phyloP scores from a whole-genome alignment of 2,797 vertebrate genomes.

The Lutjanus argentimaculatus region DNA sequence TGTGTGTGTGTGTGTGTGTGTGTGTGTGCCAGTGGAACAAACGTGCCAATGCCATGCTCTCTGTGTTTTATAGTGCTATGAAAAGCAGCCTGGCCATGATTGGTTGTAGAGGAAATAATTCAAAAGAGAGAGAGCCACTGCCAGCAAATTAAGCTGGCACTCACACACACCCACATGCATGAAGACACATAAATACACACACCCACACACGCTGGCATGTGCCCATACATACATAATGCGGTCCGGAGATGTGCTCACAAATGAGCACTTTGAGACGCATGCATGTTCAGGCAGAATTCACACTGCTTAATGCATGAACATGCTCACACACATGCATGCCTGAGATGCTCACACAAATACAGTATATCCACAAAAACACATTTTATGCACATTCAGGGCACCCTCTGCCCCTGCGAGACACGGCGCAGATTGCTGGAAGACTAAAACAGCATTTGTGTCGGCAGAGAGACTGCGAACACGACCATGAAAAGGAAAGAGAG shows the following conservation, averaged over 20 bases:
- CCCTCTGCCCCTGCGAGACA: slow-evolving; percentile 39
- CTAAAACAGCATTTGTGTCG: slow-evolving; percentile 45
- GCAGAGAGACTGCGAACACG: slow-evolving; percentile 31
- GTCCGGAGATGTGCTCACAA: slow-evolving; percentile 6
- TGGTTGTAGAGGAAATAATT: slow-evolving; percentile 53
- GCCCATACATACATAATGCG: slow-evolving; percentile 7
- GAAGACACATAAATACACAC: slow-evolving; percentile 5
- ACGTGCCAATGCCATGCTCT: slow-evolving; percentile 20
- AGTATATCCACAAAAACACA: slow-evolving; percentile 21
- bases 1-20: neutral
- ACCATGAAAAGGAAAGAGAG: slow-evolving; percentile 37
- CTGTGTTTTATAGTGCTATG: slow-evolving; percentile 48
- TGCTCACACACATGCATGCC: slow-evolving; percentile 21
- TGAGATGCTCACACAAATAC: slow-evolving; percentile 20
- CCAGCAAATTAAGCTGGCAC: slow-evolving; percentile 39
- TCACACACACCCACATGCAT: slow-evolving; percentile 24
- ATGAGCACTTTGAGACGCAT: slow-evolving; percentile 2
- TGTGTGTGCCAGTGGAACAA: slow-evolving; percentile 29
- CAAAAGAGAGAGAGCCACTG: slow-evolving; percentile 34
- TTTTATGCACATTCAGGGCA: slow-evolving; percentile 47
- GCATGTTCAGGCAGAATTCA: slow-evolving; percentile 9
- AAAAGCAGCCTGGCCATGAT: slow-evolving; percentile 41
- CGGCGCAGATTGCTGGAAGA: slow-evolving; percentile 41
- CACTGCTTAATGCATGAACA: slow-evolving; percentile 16
- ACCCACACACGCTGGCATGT: slow-evolving; percentile 15